Evolutionary conservation across 2,888 invertebrate species (phyloP).

Genomic region (Galeruca laticollis): DNA sequence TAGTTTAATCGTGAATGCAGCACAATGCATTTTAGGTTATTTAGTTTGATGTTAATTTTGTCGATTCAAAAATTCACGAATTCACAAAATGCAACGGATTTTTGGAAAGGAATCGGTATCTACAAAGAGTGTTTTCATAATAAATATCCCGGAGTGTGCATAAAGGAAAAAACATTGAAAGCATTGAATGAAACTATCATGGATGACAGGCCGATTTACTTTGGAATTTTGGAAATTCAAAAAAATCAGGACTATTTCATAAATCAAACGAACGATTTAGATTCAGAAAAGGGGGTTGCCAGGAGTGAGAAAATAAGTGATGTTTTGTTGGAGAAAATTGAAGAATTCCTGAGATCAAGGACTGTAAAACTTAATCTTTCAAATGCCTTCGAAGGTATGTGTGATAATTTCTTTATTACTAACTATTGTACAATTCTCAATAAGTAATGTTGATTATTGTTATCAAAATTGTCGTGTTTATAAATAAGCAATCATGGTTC

Average conservation of each 20-base stretch:
- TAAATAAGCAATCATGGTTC: not conserved
- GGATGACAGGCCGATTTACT: constrained; percentile 61
- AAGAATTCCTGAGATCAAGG: constrained; percentile 65
- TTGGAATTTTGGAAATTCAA: constrained; percentile 61
- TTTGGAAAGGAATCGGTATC: constrained; percentile 48
- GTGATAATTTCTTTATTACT: not conserved
- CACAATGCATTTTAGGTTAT: constrained; percentile 42
- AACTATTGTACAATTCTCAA: not conserved
- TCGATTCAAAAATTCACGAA: constrained; percentile 27
- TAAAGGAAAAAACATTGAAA: constrained; percentile 65
- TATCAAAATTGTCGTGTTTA: not conserved
- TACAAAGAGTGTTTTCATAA: constrained; percentile 61
- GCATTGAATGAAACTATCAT: constrained; percentile 65
- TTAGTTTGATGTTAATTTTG: constrained; percentile 39
- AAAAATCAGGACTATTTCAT: constrained; percentile 61
- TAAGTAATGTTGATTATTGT: not conserved
- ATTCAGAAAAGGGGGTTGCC: constrained; percentile 69
- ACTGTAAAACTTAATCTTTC: constrained; percentile 64
- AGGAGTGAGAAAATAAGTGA: constrained; percentile 68
- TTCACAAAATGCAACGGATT: constrained; percentile 44
- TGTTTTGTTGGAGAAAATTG: constrained; percentile 63
- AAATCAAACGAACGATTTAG: constrained; percentile 64
- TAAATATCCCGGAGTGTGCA: constrained; percentile 62
- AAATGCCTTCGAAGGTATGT: constrained; percentile 60
- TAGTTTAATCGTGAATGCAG: constrained; percentile 44